These are phyloP conservation scores for Calliphora vicina DNA, from an alignment of 1,140 invertebrate genomes.

Conservation along the genomic window DNA sequence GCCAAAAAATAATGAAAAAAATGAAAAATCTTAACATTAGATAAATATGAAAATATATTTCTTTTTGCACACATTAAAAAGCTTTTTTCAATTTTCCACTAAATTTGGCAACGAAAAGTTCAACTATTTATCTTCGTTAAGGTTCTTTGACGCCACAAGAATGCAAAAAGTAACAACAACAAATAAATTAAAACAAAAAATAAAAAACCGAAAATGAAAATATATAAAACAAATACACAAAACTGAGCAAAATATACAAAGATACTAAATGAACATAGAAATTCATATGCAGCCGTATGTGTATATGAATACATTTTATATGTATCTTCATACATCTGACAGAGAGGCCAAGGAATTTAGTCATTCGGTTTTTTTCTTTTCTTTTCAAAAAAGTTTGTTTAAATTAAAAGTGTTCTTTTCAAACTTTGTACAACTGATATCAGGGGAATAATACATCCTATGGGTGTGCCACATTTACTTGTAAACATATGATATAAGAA, in stretches of 20 bases:
- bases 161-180: constrained; percentile 6
- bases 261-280: neutral
- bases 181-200: neutral
- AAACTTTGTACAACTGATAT: no score
- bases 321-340: neutral
- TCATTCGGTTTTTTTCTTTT: neutral
- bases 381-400: no score
- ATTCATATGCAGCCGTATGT: neutral
- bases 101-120: constrained; percentile 58
- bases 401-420: no score
- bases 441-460: neutral
- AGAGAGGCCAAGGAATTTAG: neutral
- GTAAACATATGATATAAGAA: no score
- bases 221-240: neutral
- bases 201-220: neutral
- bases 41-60: constrained; percentile 1
- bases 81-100: constrained; percentile 62
- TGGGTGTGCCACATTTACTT: neutral
- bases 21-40: constrained; percentile 18
- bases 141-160: constrained; percentile 42
- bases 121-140: constrained; percentile 61
- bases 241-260: neutral
- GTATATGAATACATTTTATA: neutral
- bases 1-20: neutral
- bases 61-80: constrained; percentile 11